These are phyloP conservation scores for Rhimphoctona megacephalus DNA, from an alignment of 2,888 invertebrate genomes.

Conservation along the genomic window DNA sequence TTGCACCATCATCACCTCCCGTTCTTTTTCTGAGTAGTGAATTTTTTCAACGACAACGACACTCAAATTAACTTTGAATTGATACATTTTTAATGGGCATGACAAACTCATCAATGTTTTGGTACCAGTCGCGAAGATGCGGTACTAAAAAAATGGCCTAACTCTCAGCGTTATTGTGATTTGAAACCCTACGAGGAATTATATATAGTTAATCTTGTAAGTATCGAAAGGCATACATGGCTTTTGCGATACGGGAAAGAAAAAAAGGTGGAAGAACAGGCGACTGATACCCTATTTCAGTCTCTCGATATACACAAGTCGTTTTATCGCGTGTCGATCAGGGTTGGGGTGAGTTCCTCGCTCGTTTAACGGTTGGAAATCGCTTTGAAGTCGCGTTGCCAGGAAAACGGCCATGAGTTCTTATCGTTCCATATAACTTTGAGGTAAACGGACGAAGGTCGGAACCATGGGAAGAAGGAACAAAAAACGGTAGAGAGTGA, in stretches of 20 bases:
- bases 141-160: neutral
- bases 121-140: neutral
- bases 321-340: conserved; percentile 35
- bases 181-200: neutral
- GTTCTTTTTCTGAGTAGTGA: conserved; percentile 1
- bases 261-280: neutral
- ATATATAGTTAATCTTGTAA: neutral
- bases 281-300: conserved; percentile 42
- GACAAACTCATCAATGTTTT: neutral
- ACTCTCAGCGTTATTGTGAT: neutral
- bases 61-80: neutral
- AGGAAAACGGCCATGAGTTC: conserved; percentile 52
- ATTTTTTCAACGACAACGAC: neutral
- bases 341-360: conserved; percentile 10
- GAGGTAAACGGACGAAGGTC: conserved; percentile 38
- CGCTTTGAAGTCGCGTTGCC: conserved; percentile 66
- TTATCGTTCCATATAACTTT: conserved; percentile 63
- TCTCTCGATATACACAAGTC: conserved; percentile 43
- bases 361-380: conserved; percentile 51
- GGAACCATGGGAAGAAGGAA: conserved; percentile 36
- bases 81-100: no score
- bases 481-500: conserved; percentile 2
- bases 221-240: neutral
- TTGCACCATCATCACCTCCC: conserved; percentile 1
- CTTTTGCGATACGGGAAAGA: neutral